Conservation (phyloP, 2,797 vertebrate genomes). For the Steatocranus sp. region DNA sequence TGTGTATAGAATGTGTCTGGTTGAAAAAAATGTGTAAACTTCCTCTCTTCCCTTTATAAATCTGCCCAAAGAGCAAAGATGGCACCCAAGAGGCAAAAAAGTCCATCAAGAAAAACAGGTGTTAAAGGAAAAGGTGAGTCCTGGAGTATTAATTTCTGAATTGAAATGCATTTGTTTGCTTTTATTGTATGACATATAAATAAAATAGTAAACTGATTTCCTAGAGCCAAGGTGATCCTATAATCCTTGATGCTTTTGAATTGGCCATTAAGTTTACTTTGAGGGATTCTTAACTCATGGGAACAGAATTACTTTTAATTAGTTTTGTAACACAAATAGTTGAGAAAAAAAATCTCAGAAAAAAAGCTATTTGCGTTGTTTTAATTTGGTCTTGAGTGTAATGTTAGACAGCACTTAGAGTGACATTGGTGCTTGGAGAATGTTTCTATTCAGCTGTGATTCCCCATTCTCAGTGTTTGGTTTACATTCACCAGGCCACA, state of each 20-base stretch:
- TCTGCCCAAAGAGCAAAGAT: constrained; percentile 30
- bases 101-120: constrained; percentile 2
- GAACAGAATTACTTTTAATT: background rate
- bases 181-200: background rate
- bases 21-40: background rate
- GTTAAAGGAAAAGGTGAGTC: constrained; percentile 45
- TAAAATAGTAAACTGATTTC: background rate
- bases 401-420: constrained; percentile 40
- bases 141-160: background rate
- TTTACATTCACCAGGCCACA: constrained; percentile 18
- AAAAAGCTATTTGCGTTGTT: background rate
- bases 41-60: background rate
- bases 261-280: background rate
- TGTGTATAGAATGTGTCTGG: background rate
- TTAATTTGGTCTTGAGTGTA: constrained; percentile 24
- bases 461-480: constrained; percentile 21
- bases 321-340: background rate
- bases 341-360: background rate
- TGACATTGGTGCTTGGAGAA: background rate
- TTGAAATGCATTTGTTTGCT: background rate
- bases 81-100: constrained; percentile 52
- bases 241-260: background rate
- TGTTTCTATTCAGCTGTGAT: background rate
- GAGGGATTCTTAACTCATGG: background rate
- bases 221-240: background rate